Conservation (phyloP, 2,113 vertebrate species). For the Mesembrinibis cayennensis region DNA sequence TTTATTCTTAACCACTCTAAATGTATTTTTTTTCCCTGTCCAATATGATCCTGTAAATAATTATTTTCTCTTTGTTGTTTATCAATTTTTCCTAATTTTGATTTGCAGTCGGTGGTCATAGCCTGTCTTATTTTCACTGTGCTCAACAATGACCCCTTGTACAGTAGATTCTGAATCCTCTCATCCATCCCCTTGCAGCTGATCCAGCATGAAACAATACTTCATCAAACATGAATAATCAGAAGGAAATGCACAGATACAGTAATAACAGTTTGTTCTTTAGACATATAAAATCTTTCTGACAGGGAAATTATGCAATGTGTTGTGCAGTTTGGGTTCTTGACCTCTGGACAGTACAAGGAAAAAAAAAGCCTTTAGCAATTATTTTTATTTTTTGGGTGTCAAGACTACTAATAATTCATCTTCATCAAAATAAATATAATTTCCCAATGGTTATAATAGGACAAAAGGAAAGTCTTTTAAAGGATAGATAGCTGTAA, state of each 20-base stretch:
- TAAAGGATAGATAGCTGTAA: background rate
- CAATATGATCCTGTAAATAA: background rate
- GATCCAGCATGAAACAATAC: background rate
- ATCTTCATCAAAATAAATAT: background rate
- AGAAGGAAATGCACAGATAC: background rate
- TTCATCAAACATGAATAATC: background rate
- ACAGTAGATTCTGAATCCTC: background rate
- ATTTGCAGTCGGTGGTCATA: background rate
- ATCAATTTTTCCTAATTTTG: background rate
- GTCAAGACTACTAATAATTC: background rate
- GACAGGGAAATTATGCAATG: background rate
- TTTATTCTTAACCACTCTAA: background rate
- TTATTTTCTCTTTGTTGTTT: background rate
- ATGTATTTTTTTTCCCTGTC: background rate
- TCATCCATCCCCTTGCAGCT: background rate
- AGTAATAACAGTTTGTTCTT: background rate
- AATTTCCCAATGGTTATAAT: background rate
- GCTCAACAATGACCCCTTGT: background rate
- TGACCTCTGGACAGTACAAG: fast-evolving
- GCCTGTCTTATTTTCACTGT: background rate
- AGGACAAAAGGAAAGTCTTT: background rate
- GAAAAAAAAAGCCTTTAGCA: background rate
- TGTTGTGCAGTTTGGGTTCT: background rate
- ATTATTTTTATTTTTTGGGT: background rate
- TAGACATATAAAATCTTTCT: background rate